These are phyloP conservation scores for Echiichthys vipera DNA, from an alignment of 2,797 vertebrate species.

Conservation along the genomic window DNA sequence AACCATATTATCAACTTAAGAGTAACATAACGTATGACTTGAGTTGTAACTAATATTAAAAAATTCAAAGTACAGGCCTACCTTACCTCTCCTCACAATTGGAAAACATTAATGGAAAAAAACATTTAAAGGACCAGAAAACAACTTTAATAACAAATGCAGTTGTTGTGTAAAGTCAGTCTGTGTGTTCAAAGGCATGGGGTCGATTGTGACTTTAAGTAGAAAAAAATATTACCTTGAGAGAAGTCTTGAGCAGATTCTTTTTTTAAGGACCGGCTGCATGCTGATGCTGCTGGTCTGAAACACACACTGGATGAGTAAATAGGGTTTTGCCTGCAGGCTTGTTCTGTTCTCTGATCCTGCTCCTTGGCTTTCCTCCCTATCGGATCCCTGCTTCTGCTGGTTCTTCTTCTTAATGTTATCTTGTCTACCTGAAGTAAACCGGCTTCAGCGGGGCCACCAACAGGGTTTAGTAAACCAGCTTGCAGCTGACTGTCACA, in stretches of 20 bases:
- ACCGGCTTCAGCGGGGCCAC: neutral
- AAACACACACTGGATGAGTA: slow-evolving; percentile 17
- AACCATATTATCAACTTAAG: no score
- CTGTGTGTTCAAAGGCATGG: neutral
- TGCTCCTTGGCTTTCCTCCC: neutral
- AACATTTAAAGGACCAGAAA: neutral
- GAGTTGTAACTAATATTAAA: neutral
- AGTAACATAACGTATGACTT: no score
- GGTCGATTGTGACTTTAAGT: no score
- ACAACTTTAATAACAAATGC: neutral
- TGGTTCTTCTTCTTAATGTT: no score
- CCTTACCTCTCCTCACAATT: neutral
- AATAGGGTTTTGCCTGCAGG: slow-evolving; percentile 23
- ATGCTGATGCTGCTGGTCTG: slow-evolving; percentile 16
- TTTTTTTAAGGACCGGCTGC: neutral
- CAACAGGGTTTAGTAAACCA: neutral
- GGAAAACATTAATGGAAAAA: neutral
- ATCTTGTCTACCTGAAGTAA: no score
- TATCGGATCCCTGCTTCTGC: neutral
- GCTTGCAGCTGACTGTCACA: neutral
- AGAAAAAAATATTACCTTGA: neutral
- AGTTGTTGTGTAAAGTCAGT: neutral
- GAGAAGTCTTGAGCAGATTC: neutral
- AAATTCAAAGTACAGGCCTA: neutral
- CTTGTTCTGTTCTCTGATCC: slow-evolving; percentile 34